Conservation (phyloP, 2,888 invertebrate genomes). For the Acanthacorydalis orientalis region DNA sequence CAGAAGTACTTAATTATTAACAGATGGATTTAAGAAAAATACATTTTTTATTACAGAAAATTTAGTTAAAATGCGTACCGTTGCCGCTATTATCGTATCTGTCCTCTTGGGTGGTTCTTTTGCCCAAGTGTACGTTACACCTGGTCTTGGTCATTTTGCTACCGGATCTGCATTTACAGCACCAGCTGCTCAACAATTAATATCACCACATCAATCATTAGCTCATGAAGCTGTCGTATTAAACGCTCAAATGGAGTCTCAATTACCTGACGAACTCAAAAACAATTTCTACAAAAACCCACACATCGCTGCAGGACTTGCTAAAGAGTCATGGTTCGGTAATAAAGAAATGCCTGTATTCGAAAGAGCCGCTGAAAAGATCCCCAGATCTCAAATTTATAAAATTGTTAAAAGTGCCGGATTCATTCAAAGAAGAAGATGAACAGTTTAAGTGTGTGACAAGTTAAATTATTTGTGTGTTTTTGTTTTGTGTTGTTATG, state of each 20-base stretch:
- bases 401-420: constrained; percentile 60
- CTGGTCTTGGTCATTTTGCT: constrained; percentile 7
- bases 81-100: background rate
- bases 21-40: too few relatives aligned
- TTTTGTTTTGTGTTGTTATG: too few relatives aligned
- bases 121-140: constrained; percentile 9
- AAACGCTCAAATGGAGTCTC: constrained; percentile 53
- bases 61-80: background rate
- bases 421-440: constrained; percentile 24
- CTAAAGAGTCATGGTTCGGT: constrained; percentile 62
- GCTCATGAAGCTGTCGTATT: constrained; percentile 56
- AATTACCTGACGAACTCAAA: constrained; percentile 48
- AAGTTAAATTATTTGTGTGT: too few relatives aligned
- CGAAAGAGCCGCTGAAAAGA: constrained; percentile 65
- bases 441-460: background rate
- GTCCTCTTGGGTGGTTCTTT: constrained; percentile 9
- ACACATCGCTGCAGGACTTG: constrained; percentile 49
- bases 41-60: too few relatives aligned
- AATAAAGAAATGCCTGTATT: constrained; percentile 63
- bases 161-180: constrained; percentile 10
- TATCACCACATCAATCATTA: constrained; percentile 13
- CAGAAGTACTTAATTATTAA: too few relatives aligned
- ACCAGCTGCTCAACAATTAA: constrained; percentile 2
- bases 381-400: constrained; percentile 57
- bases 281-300: constrained; percentile 68